Base-by-base conservation (phyloP, 2,797 vertebrate genomes). In the Cygnus olor region DNA sequence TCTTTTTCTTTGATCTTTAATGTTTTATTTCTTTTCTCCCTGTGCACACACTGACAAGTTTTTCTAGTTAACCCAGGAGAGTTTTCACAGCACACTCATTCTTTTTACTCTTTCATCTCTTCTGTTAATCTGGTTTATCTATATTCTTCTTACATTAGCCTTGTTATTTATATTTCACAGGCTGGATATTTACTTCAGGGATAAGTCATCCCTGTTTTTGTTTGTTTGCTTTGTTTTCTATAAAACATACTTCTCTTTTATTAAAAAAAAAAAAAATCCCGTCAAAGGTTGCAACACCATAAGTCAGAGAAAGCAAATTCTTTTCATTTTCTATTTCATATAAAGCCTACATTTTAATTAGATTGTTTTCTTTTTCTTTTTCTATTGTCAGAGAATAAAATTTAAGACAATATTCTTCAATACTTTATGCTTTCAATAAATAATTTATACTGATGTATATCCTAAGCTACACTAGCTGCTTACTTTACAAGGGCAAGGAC, bases 361-460 rank as follows among this genome's bases (percentile, higher is more conserved):
- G 93, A 74, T 81, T 9, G 78, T 57, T 95, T 93, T 82, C 58
- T 51, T 83, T 89, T 53, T 64, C 56, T 86, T 91, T 85, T 90
- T 78, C 73, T 90, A 71, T 84, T 96, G 88, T 94, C 91, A 94
- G 91, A 85, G 56, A 93, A 94, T 91, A 94, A 96, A 96, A 90
- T 91, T 92, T 93, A 94, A 91, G 88, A 93, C 74, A 95, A 94
- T 94, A 87, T 90, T 96, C 83, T 94, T 91, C 79, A 91, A 96
- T 94, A 96, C 71, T 91, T 96, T 69, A 96, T 96, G 71, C 47
- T 76, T 81, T 70, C 79, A 56, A 88, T 92, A 94, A 93, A 91
- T 94, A 89, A 94, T 96, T 96, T 94, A 96, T 78, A 89, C 47
- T 0, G 2, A 91, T 51, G 51, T 92, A 88, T 78, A 80, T 88